These are phyloP conservation scores for Crocidura indochinensis DNA, from an alignment of 2,797 vertebrate species.

Conservation along the genomic window DNA sequence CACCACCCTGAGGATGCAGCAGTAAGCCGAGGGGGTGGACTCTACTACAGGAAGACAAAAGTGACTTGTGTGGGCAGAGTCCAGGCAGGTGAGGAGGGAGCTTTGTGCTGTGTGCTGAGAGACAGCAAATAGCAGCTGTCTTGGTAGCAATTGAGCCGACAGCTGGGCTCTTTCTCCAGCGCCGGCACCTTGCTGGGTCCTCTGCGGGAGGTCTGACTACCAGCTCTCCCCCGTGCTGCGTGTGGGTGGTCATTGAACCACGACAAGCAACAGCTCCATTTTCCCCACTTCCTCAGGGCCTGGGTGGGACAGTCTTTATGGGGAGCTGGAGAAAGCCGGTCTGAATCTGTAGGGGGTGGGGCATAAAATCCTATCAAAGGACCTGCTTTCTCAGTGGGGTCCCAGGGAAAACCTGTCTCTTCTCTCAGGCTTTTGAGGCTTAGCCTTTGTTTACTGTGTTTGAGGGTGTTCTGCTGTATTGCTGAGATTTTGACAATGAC, in stretches of 20 bases:
- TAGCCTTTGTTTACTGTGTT: background rate
- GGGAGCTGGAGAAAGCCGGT: background rate
- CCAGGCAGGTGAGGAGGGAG: background rate
- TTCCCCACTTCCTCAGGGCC: constrained; percentile 56
- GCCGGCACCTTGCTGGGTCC: constrained; percentile 1
- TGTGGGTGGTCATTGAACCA: constrained; percentile 35
- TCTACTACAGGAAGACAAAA: background rate
- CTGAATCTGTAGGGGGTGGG: background rate
- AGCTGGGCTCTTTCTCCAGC: background rate
- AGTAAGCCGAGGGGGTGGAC: background rate
- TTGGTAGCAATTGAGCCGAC: background rate
- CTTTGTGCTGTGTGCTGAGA: background rate
- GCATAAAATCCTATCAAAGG: constrained; percentile 8
- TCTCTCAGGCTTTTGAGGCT: background rate
- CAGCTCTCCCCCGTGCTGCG: constrained; percentile 12
- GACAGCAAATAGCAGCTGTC: background rate
- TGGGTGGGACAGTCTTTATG: background rate
- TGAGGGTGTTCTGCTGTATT: background rate
- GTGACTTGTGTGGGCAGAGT: background rate
- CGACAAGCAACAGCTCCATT: constrained; percentile 45
- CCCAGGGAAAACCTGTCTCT: background rate
- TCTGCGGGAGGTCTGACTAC: constrained; percentile 48
- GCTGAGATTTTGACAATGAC: constrained; percentile 47
- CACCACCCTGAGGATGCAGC: no score
- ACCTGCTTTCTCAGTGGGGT: background rate